A percentile compares a stretch with the other conserved stretches of the same genome.
Conservation (phyloP, 2,113 vertebrate species). For the Sitta europaea region DNA sequence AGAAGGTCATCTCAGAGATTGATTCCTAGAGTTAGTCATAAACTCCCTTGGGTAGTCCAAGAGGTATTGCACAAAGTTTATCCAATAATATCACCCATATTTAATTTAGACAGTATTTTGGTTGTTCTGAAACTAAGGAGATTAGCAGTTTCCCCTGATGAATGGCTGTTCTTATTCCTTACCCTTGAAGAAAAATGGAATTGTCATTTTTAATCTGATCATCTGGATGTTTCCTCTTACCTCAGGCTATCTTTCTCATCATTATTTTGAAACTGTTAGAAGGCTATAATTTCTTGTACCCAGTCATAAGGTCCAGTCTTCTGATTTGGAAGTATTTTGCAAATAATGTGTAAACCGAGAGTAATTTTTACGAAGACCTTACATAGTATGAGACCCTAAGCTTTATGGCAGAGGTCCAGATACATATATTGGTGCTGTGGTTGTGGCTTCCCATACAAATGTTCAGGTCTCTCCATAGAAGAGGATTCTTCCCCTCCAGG, state of each 20-base stretch:
- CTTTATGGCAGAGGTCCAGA: not conserved
- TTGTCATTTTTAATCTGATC: conserved; percentile 19
- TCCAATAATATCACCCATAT: not conserved
- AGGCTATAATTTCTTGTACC: not conserved
- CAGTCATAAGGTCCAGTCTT: not conserved
- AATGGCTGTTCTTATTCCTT: not conserved
- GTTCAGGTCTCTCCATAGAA: not conserved
- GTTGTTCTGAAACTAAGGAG: conserved; percentile 1
- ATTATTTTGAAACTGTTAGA: not conserved
- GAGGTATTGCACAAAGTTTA: not conserved
- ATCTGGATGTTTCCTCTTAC: not conserved
- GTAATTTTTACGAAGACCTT: not conserved
- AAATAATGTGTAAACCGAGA: not conserved
- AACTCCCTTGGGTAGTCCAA: not conserved
- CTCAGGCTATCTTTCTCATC: not conserved
- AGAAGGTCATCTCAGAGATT: not conserved
- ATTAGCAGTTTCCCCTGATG: not conserved
- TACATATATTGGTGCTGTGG: not conserved
- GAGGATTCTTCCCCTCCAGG: not conserved
- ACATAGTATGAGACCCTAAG: not conserved
- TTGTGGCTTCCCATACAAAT: not conserved
- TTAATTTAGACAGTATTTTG: conserved; percentile 9
- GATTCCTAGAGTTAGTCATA: not conserved
- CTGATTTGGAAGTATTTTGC: not conserved
- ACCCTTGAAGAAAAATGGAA: not conserved